phyloP scores from a whole-genome alignment of 2,888 invertebrate species.

The Cheilosia pagana region DNA sequence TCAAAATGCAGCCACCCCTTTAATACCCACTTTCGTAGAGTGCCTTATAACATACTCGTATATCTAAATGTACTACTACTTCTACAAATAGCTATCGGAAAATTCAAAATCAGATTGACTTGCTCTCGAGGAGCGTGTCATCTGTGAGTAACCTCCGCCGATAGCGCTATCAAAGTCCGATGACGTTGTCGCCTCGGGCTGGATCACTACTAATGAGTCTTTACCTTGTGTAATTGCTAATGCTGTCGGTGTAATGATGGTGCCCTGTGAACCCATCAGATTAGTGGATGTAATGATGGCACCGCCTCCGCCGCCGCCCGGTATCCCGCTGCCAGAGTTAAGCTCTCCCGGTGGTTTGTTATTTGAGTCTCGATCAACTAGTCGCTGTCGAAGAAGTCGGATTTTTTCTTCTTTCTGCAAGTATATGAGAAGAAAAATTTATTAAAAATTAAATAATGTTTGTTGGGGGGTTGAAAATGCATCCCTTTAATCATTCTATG shows the following conservation, averaged over 20 bases:
- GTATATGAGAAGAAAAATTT: conserved; percentile 31
- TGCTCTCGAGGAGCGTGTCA: conserved; percentile 92
- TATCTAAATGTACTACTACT: conserved; percentile 3
- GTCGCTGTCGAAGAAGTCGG: conserved; percentile 90
- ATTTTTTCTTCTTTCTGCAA: conserved; percentile 95
- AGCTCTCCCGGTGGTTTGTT: conserved; percentile 82
- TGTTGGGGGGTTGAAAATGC: too few species aligned
- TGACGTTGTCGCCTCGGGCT: conserved; percentile 89
- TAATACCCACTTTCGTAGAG: not conserved
- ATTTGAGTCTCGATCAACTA: conserved; percentile 90
- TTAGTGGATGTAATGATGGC: conserved; percentile 79
- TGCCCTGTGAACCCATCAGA: conserved; percentile 82
- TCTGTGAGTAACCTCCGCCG: conserved; percentile 87
- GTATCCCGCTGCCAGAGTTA: conserved; percentile 77
- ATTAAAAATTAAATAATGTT: not conserved
- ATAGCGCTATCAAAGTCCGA: conserved; percentile 88
- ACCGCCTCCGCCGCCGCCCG: conserved; percentile 61
- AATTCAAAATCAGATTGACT: conserved; percentile 93
- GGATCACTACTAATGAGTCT: conserved; percentile 85
- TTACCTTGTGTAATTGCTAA: conserved; percentile 89
- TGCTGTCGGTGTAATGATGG: conserved; percentile 85
- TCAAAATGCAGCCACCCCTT: not conserved
- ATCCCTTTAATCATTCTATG: too few species aligned
- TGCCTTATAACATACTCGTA: not conserved
- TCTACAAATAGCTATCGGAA: conserved; percentile 92